These are phyloP conservation scores for Chymomyza procnemis DNA, from an alignment of 2,888 invertebrate species.

Conservation along the genomic window DNA sequence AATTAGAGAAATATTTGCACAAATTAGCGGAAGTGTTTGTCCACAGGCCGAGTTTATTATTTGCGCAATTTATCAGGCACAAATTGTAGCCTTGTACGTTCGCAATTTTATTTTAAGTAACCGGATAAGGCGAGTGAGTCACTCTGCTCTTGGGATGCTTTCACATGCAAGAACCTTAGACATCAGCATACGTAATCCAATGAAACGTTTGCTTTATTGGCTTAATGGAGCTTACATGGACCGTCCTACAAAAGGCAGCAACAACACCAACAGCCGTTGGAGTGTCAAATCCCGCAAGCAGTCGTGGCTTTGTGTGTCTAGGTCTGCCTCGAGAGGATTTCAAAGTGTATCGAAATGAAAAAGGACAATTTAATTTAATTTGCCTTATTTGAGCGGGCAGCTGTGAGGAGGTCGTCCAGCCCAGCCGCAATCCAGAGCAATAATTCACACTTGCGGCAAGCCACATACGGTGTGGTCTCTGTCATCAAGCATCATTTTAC, in stretches of 20 bases:
- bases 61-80: constrained; percentile 62
- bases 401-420: constrained; percentile 28
- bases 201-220: constrained; percentile 74
- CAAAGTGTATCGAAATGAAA: constrained; percentile 69
- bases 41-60: constrained; percentile 38
- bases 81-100: constrained; percentile 45
- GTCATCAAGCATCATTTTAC: constrained; percentile 4
- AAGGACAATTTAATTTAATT: constrained; percentile 77
- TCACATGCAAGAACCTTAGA: background rate
- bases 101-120: constrained; percentile 39
- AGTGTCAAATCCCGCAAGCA: background rate
- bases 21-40: constrained; percentile 37
- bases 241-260: background rate
- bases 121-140: constrained; percentile 52
- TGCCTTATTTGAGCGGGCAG: constrained; percentile 45
- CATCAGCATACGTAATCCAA: constrained; percentile 71
- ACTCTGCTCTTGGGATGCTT: constrained; percentile 6
- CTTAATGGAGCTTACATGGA: constrained; percentile 66
- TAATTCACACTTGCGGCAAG: constrained; percentile 69
- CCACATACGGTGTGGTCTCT: constrained; percentile 26
- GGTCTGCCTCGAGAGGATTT: constrained; percentile 52
- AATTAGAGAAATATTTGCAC: constrained; percentile 38
- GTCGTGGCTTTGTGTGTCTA: constrained; percentile 2
- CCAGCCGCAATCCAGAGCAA: constrained; percentile 27
- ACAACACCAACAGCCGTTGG: background rate